Conservation (phyloP, 2,797 vertebrate genomes). For the Sternarchorhynchus goeldii region DNA sequence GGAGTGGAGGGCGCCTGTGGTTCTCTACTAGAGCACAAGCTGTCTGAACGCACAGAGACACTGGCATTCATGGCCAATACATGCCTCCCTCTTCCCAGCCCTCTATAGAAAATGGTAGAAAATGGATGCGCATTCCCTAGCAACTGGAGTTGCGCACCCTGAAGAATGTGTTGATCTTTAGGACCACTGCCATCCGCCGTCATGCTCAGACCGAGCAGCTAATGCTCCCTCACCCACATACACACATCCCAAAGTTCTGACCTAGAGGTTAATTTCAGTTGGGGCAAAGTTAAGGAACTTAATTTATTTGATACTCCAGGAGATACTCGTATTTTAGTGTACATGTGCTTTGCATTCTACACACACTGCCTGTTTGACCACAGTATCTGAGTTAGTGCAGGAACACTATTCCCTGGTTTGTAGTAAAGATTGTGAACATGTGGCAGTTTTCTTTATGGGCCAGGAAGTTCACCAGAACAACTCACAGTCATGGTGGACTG, state of each 20-base stretch:
- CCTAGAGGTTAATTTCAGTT: constrained; percentile 33
- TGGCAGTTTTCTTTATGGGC: constrained; percentile 17
- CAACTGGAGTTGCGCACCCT: constrained; percentile 68
- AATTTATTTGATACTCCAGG: constrained; percentile 61
- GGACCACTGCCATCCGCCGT: constrained; percentile 68
- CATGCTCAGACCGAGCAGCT: constrained; percentile 57
- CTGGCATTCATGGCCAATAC: constrained; percentile 63
- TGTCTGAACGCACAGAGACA: constrained; percentile 76
- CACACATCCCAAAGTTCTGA: constrained; percentile 45
- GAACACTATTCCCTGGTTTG: constrained; percentile 66
- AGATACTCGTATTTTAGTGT: constrained; percentile 63
- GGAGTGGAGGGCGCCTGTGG: neutral
- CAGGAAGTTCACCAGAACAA: constrained; percentile 7
- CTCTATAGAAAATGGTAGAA: constrained; percentile 76
- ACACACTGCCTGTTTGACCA: constrained; percentile 64
- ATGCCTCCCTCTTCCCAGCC: constrained; percentile 58
- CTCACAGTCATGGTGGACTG: constrained; percentile 13
- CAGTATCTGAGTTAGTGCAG: constrained; percentile 59
- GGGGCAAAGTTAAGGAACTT: constrained; percentile 50
- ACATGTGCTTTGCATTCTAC: constrained; percentile 71
- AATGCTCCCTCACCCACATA: constrained; percentile 48
- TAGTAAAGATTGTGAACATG: constrained; percentile 22
- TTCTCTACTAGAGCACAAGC: constrained; percentile 63
- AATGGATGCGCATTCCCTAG: constrained; percentile 76
- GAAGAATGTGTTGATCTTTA: constrained; percentile 75